phyloP scores from a whole-genome alignment of 2,797 vertebrate species.

The Chrysolophus pictus region DNA sequence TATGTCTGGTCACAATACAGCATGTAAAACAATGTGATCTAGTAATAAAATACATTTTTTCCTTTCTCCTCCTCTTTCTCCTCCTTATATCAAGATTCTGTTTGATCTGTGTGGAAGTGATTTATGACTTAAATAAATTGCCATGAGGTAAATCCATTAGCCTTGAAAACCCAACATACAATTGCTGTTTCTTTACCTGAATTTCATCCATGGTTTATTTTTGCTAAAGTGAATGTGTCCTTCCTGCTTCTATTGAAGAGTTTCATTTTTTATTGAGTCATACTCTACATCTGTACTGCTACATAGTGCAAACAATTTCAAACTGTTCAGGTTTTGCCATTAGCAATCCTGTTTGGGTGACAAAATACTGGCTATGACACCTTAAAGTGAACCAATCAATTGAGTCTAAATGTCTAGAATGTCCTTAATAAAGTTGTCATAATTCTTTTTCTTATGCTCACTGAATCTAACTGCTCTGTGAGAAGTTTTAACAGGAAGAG shows the following conservation, averaged over 20 bases:
- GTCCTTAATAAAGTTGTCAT: not conserved
- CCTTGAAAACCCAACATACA: not conserved
- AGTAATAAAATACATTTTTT: not conserved
- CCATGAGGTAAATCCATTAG: not conserved
- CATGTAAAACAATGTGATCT: not conserved
- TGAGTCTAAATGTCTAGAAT: not conserved
- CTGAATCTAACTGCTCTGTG: not conserved
- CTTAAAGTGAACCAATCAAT: not conserved
- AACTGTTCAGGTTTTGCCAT: not conserved
- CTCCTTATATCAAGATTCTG: not conserved
- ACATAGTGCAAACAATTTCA: not conserved
- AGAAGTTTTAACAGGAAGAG: not conserved
- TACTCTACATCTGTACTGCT: not conserved
- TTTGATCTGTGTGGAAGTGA: not conserved
- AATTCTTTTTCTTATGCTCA: not conserved
- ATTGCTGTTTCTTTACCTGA: not conserved
- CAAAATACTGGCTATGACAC: not conserved
- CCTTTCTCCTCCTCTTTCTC: not conserved
- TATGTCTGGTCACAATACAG: not conserved
- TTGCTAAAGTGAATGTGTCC: not conserved
- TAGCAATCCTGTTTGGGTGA: not conserved
- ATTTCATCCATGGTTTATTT: not conserved
- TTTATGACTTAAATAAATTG: not conserved
- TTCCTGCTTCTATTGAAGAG: not conserved
- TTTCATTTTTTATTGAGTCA: not conserved